Percentiles rank a stretch among this genome's conserved stretches.
These are phyloP conservation scores for Diogma glabrata DNA, from an alignment of 2,888 invertebrate species.

Conservation along the genomic window DNA sequence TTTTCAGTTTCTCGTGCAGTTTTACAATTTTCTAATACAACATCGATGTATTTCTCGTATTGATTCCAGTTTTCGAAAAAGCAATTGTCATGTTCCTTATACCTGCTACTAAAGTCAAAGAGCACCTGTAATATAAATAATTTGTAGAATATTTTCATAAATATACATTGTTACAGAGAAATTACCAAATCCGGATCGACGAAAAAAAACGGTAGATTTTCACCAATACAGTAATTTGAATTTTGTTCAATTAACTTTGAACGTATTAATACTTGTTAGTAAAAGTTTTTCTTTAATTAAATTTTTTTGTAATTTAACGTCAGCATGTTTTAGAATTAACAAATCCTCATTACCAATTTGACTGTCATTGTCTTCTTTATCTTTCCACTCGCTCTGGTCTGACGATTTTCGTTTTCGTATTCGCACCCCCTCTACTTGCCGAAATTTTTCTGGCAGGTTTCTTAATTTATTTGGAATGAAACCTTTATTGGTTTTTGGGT, in stretches of 20 bases:
- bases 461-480: neutral
- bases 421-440: neutral
- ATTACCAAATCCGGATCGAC: neutral
- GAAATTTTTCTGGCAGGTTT: neutral
- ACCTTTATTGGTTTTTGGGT: neutral
- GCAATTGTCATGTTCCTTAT: neutral
- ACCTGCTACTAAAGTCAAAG: neutral
- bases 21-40: neutral
- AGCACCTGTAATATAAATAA: neutral
- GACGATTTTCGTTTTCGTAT: neutral
- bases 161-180: neutral
- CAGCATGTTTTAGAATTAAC: neutral
- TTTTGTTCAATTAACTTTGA: neutral
- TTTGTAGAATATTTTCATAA: neutral
- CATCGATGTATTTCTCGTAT: neutral
- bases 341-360: neutral
- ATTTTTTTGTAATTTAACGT: neutral
- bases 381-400: too few species aligned
- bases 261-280: neutral
- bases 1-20: neutral
- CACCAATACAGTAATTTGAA: neutral
- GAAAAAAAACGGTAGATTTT: neutral
- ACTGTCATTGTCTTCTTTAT: too few species aligned
- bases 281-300: neutral
- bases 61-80: neutral